Evolutionary conservation across 2,113 vertebrate genomes (phyloP), one percentile per base, ranked within the genome.

Genomic region (Agelaius tricolor): DNA sequence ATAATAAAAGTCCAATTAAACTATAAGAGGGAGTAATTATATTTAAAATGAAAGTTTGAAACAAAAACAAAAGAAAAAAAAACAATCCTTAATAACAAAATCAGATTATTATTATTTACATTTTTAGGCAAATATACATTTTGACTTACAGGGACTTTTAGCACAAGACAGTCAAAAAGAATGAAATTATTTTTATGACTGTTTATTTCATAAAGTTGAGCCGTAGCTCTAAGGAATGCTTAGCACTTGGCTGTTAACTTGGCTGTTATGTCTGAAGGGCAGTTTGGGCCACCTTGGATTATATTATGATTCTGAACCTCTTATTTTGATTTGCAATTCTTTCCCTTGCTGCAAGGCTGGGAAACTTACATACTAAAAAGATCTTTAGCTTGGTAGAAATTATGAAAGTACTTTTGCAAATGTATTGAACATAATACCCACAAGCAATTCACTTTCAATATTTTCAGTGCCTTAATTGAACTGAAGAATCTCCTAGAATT

Each of bases 11-110:
- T 20, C 44, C 65, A 88, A 72, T 72, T 85, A 59, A 85, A 65
- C 6, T 31, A 22, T 14, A 15, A 68, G 1, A 0, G 1, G 3
- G 10, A 57, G 15, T 22, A 79, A 59, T 9, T 39, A 27, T 37
- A 69, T 66, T 72, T 79, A 44, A 93, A 92, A 66, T 35, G 2
- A 76, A 85, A 86, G 2, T 20, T 73, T 88, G n/a, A 88, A 81
- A 67, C 33, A 54, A 4, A 41, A 73, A 89, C 89, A 73, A 89
- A 80, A 46, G 37, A 26, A 49, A 26, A 51, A 4, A 49, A 66
- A n/a, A 24, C 20, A 41, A 30, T 43, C 11, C 10, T 43, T 35
- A 83, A 52, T n/a, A 59, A 66, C 0, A 47, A 57, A 17, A 72
- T 54, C 41, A 80, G 30, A 44, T 44, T 66, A 69, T 52, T 79